These are phyloP conservation scores for Leptoteleia sp. DNA, from an alignment of 1,140 invertebrate species.

Conservation along the genomic window DNA sequence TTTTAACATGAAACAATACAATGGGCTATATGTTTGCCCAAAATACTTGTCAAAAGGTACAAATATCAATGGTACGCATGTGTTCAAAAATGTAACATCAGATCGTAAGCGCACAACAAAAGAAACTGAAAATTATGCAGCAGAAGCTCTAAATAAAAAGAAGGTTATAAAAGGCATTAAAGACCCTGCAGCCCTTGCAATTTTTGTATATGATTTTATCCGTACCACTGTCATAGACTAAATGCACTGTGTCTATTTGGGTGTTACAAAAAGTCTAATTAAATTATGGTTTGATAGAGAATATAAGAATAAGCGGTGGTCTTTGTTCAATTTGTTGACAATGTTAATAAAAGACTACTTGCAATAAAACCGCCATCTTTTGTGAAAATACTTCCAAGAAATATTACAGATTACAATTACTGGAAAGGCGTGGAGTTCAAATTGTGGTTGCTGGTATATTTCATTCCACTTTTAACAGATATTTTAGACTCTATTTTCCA, in stretches of 20 bases:
- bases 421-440: constrained; percentile 70
- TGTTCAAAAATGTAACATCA: constrained; percentile 2
- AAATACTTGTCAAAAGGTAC: neutral
- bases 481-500: constrained; percentile 55
- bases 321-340: neutral
- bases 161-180: neutral
- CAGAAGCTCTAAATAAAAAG: neutral
- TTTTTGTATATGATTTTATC: constrained; percentile 21
- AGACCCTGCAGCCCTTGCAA: neutral
- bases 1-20: constrained; percentile 12
- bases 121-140: neutral
- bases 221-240: constrained; percentile 39
- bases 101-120: constrained; percentile 8
- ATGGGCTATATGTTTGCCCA: neutral
- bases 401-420: constrained; percentile 24
- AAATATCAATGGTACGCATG: neutral
- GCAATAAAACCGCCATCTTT: constrained; percentile 29
- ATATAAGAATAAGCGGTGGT: constrained; percentile 1
- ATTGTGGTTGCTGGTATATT: constrained; percentile 58
- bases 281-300: constrained; percentile 12
- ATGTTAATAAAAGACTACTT: constrained; percentile 21
- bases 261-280: constrained; percentile 18
- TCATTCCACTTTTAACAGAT: constrained; percentile 49
- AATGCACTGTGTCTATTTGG: constrained; percentile 50
- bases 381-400: constrained; percentile 26